Percentiles rank a stretch among this genome's conserved stretches.
These are phyloP conservation scores for Tapirus indicus DNA, from an alignment of 2,797 vertebrate species.

Conservation along the genomic window DNA sequence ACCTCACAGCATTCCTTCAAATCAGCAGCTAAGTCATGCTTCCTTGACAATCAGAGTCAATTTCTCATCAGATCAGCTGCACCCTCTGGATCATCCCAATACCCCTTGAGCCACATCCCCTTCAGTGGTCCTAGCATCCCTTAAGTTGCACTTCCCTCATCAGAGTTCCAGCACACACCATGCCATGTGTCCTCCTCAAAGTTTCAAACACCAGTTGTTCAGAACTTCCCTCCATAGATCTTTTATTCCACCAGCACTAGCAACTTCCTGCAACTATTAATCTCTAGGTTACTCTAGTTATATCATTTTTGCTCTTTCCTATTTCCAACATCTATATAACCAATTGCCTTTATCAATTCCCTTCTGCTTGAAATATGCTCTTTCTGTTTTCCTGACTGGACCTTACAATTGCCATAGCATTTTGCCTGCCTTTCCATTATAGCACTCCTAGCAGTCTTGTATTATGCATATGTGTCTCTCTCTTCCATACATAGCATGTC, in stretches of 20 bases:
- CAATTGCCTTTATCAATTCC: background rate
- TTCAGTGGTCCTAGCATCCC: background rate
- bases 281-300: background rate
- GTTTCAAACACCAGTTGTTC: background rate
- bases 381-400: background rate
- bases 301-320: background rate
- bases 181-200: background rate
- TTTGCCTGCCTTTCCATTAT: background rate
- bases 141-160: background rate
- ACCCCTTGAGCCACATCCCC: background rate
- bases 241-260: background rate
- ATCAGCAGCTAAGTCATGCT: background rate
- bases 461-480: background rate
- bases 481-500: background rate
- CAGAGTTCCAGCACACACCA: background rate
- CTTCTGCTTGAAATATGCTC: background rate
- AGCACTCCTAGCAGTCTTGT: background rate
- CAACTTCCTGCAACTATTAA: background rate
- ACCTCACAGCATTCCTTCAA: background rate
- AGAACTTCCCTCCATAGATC: background rate
- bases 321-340: background rate
- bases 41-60: background rate
- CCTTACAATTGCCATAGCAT: background rate
- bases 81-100: background rate
- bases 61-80: background rate